These are phyloP conservation scores for Limenitis camilla DNA, from an alignment of 2,888 invertebrate genomes.

Conservation along the genomic window DNA sequence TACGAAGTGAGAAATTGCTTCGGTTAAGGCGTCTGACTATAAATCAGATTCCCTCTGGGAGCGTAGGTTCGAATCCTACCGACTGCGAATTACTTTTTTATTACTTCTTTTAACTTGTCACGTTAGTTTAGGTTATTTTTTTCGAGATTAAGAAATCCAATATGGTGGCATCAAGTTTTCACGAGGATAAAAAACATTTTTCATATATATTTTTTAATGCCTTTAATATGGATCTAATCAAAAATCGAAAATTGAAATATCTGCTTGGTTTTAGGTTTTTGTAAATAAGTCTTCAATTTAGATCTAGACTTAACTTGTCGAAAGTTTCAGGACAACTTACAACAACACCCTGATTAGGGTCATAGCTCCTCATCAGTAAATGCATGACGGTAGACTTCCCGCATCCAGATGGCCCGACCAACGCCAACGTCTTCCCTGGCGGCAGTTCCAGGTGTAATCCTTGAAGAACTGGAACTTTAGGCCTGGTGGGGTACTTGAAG, in stretches of 20 bases:
- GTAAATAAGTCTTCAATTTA: neutral
- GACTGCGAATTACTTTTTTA: conserved; percentile 41
- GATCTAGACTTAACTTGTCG: no score
- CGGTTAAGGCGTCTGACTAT: conserved; percentile 92
- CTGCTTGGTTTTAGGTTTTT: neutral
- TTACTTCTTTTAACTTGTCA: no score
- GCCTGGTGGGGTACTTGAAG: conserved; percentile 87
- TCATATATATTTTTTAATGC: no score
- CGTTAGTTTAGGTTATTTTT: no score
- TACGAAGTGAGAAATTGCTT: no score
- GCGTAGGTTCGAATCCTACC: conserved; percentile 93
- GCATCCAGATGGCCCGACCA: conserved; percentile 83
- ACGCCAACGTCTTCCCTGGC: conserved; percentile 80
- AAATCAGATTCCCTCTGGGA: conserved; percentile 93
- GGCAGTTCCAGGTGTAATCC: conserved; percentile 76
- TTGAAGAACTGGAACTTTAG: conserved; percentile 79
- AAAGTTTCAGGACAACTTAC: conserved; percentile 50
- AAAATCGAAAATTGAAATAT: no score
- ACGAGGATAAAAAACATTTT: no score
- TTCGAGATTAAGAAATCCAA: no score
- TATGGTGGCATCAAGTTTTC: no score
- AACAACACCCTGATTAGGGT: conserved; percentile 75
- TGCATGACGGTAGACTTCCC: conserved; percentile 88
- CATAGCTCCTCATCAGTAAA: conserved; percentile 84
- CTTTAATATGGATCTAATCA: no score